phyloP scores from a whole-genome alignment of 1,140 invertebrate species.

The Rhyacophila brunnea region DNA sequence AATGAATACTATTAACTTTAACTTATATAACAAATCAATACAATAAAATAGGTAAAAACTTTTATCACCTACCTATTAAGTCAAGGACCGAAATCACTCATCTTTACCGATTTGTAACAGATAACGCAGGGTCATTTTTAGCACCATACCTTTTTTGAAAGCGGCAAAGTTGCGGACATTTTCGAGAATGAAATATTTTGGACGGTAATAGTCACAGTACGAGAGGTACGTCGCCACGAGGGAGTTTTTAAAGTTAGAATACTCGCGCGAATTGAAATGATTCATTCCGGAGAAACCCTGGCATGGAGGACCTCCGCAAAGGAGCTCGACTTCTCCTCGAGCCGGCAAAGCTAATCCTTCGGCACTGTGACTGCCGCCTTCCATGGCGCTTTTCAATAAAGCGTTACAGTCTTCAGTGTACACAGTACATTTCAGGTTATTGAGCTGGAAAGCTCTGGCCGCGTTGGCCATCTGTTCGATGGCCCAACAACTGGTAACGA shows the following conservation, averaged over 20 bases:
- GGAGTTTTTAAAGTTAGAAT: constrained; percentile 87
- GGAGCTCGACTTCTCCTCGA: constrained; percentile 79
- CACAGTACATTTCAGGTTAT: constrained; percentile 72
- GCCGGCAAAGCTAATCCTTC: constrained; percentile 66
- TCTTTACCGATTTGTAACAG: constrained; percentile 82
- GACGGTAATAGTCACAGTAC: constrained; percentile 85
- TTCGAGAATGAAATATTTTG: constrained; percentile 82
- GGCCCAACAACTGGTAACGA: constrained; percentile 75
- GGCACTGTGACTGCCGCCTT: constrained; percentile 48
- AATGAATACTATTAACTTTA: too few relatives aligned
- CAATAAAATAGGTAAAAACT: too few relatives aligned
- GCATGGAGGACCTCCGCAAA: constrained; percentile 89
- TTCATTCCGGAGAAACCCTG: constrained; percentile 92
- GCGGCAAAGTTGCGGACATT: constrained; percentile 86
- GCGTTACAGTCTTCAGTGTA: constrained; percentile 82
- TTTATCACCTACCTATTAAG: too few relatives aligned
- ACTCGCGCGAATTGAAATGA: constrained; percentile 82
- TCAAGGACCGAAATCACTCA: too few relatives aligned
- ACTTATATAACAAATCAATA: too few relatives aligned
- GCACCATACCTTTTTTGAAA: constrained; percentile 76
- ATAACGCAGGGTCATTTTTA: constrained; percentile 78
- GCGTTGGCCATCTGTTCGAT: constrained; percentile 79
- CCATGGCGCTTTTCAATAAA: constrained; percentile 66
- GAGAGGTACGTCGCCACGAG: constrained; percentile 81
- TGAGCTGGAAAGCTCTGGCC: constrained; percentile 76